These are phyloP conservation scores for Aplidium turbinatum DNA, from an alignment of 23 tunicate genomes.

Conservation along the genomic window DNA sequence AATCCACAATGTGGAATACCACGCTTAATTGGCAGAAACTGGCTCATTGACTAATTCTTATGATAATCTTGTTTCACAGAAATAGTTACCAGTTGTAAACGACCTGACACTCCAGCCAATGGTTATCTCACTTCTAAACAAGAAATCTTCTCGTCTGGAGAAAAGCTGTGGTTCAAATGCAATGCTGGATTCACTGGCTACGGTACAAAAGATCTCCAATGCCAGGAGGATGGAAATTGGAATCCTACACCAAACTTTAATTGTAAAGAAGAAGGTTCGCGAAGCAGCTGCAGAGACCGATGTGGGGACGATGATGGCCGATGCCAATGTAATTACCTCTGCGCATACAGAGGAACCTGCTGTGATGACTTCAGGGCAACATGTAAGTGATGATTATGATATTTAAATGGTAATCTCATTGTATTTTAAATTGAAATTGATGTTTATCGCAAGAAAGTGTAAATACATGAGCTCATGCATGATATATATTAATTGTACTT, in stretches of 20 bases:
- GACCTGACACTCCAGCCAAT: conserved; percentile 29
- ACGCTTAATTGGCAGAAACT: too few relatives aligned
- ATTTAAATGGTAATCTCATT: too few relatives aligned
- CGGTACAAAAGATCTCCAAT: conserved; percentile 3
- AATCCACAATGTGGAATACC: too few relatives aligned
- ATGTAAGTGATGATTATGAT: too few relatives aligned
- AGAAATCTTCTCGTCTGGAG: conserved; percentile 16
- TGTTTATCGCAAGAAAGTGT: too few relatives aligned
- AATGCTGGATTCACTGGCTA: conserved; percentile 13
- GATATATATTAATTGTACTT: too few relatives aligned
- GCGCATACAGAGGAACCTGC: conserved; percentile 2
- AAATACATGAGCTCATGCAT: too few relatives aligned
- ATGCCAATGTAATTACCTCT: background rate
- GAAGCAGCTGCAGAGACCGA: background rate
- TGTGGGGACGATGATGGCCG: conserved; percentile 2
- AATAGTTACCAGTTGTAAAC: background rate
- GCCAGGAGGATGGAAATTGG: conserved; percentile 29
- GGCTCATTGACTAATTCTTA: too few relatives aligned
- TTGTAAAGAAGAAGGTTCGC: too few relatives aligned
- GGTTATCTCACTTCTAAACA: conserved; percentile 18
- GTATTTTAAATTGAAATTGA: too few relatives aligned
- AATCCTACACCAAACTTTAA: conserved; percentile 6
- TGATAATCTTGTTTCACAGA: too few relatives aligned
- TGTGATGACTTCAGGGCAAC: background rate
- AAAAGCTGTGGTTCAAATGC: conserved; percentile 43